A percentile compares a stretch with the other conserved stretches of the same genome.
phyloP scores from a whole-genome alignment of 2,797 vertebrate species.

The Aulostomus chinensis region DNA sequence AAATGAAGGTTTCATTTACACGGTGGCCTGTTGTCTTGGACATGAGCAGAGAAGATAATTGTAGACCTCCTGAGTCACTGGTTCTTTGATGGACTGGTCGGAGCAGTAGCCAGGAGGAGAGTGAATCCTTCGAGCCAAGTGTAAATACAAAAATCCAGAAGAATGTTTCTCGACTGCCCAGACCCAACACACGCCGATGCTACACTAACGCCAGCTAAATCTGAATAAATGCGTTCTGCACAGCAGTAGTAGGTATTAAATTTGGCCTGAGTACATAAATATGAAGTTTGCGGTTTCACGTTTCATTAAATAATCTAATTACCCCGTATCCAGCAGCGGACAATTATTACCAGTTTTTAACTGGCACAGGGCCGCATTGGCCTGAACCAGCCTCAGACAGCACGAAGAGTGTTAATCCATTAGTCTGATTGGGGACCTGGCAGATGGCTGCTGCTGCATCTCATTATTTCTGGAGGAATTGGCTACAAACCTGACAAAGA shows the following conservation, averaged over 20 bases:
- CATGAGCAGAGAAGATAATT: constrained; percentile 25
- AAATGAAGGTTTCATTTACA: too few species aligned
- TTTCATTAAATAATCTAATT: constrained; percentile 33
- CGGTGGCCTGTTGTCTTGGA: constrained; percentile 20
- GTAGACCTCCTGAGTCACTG: constrained; percentile 35
- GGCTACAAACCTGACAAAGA: constrained; percentile 13
- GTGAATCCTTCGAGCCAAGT: constrained; percentile 32
- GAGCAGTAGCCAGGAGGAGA: constrained; percentile 35
- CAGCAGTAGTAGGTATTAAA: constrained; percentile 25
- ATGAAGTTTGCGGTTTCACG: constrained; percentile 35
- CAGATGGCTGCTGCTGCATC: background rate
- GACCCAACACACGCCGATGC: constrained; percentile 24
- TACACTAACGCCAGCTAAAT: constrained; percentile 26
- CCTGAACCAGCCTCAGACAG: constrained; percentile 23
- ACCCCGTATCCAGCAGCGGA: constrained; percentile 12
- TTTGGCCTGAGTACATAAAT: constrained; percentile 23
- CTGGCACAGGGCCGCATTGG: constrained; percentile 16
- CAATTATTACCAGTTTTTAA: constrained; percentile 14
- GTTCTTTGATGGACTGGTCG: constrained; percentile 49
- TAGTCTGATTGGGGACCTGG: constrained; percentile 16
- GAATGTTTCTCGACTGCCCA: constrained; percentile 38
- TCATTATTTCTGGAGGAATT: constrained; percentile 14
- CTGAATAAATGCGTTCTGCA: constrained; percentile 30
- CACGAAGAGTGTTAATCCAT: constrained; percentile 12
- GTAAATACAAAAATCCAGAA: constrained; percentile 32